phyloP scores from a whole-genome alignment of 2,888 invertebrate species.

The Drosophila limbata region DNA sequence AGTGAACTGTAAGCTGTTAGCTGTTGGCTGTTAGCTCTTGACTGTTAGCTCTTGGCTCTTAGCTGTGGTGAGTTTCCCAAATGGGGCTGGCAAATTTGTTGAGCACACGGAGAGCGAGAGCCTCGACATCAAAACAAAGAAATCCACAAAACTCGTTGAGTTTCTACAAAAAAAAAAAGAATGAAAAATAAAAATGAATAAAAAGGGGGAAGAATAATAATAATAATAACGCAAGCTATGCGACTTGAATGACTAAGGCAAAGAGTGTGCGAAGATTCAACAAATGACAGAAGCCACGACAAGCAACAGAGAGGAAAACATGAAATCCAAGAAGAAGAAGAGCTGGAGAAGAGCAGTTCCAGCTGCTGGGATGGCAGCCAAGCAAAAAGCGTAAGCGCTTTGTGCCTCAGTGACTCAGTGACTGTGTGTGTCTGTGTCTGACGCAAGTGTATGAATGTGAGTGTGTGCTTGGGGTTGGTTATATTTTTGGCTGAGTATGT shows the following conservation, averaged over 20 bases:
- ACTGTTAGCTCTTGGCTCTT: slow-evolving; percentile 16
- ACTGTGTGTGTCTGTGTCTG: slow-evolving; percentile 62
- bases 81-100: slow-evolving; percentile 17
- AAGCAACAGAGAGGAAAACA: slow-evolving; percentile 56
- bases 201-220: slow-evolving; percentile 2
- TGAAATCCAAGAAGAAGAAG: slow-evolving; percentile 5
- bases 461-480: slow-evolving; percentile 26
- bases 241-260: slow-evolving; percentile 68
- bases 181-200: slow-evolving; percentile 1
- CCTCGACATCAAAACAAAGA: slow-evolving; percentile 74
- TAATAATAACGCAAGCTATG: slow-evolving; percentile 51
- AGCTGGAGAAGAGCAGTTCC: slow-evolving; percentile 33
- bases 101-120: slow-evolving; percentile 55
- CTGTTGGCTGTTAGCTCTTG: slow-evolving; percentile 15
- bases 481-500: slow-evolving; percentile 30
- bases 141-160: slow-evolving; percentile 67
- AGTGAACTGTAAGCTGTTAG: slow-evolving; percentile 28
- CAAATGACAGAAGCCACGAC: slow-evolving; percentile 76
- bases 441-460: slow-evolving; percentile 31
- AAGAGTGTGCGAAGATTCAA: slow-evolving; percentile 70
- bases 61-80: slow-evolving; percentile 70
- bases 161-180: slow-evolving; percentile 1
- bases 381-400: slow-evolving; percentile 70
- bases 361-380: slow-evolving; percentile 50
- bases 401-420: slow-evolving; percentile 62